Evolutionary conservation across 2,797 vertebrate genomes (phyloP).

Genomic region (Enteromius radiatus): DNA sequence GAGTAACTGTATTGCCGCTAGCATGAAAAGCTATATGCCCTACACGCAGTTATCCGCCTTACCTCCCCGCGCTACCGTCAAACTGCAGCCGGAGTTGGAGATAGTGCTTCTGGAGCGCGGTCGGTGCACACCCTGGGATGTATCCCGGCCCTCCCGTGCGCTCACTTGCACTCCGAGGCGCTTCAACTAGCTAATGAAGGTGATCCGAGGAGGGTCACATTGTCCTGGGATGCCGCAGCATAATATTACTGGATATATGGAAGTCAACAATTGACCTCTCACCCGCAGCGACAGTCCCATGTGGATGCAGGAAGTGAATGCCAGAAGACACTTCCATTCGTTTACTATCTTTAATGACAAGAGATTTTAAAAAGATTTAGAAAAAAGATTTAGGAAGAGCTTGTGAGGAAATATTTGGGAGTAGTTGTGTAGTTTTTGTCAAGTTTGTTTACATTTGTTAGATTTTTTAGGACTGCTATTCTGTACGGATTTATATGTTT

Average conservation of each 20-base stretch:
- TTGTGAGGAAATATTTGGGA: not conserved
- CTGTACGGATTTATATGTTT: slow-evolving; percentile 2
- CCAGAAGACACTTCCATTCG: not conserved
- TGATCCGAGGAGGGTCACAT: slow-evolving; percentile 75
- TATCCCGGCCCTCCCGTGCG: slow-evolving; percentile 47
- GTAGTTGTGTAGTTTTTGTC: not conserved
- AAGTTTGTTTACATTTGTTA: slow-evolving; percentile 4
- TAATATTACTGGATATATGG: slow-evolving; percentile 65
- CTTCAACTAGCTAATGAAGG: slow-evolving; percentile 62
- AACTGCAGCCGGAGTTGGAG: slow-evolving; percentile 54
- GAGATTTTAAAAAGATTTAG: not conserved
- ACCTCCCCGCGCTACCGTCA: slow-evolving; percentile 70
- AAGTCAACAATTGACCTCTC: slow-evolving; percentile 75
- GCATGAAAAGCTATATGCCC: slow-evolving; percentile 59
- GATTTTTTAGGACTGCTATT: slow-evolving; percentile 14
- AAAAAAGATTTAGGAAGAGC: not conserved
- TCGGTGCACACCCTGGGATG: slow-evolving; percentile 45
- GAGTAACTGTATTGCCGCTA: slow-evolving; percentile 54
- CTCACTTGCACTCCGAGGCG: slow-evolving; percentile 22
- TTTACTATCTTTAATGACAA: not conserved
- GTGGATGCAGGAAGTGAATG: slow-evolving; percentile 65
- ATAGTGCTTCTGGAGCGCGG: slow-evolving; percentile 46
- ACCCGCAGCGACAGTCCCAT: slow-evolving; percentile 65
- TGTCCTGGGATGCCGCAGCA: slow-evolving; percentile 76
- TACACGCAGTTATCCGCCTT: slow-evolving; percentile 62